These are phyloP conservation scores for Troides aeacus DNA, from an alignment of 2,888 invertebrate species.

Conservation along the genomic window DNA sequence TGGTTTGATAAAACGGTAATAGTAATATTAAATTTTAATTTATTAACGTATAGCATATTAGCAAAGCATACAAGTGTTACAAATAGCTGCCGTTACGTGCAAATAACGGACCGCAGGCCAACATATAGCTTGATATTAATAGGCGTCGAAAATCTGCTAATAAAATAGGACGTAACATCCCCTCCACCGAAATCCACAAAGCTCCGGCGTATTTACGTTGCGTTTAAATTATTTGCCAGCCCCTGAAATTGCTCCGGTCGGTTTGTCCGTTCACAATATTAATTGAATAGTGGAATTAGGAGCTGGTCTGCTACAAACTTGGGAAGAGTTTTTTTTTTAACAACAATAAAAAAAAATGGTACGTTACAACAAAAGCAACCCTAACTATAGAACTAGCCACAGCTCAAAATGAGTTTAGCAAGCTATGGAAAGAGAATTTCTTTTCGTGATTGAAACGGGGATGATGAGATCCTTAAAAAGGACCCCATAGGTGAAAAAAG, in stretches of 20 bases:
- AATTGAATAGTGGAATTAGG: not conserved
- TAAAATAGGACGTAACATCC: slow-evolving; percentile 12
- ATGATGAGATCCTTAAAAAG: too few species aligned
- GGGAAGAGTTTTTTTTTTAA: not conserved
- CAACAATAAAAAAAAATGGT: too few species aligned
- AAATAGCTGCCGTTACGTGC: slow-evolving; percentile 10
- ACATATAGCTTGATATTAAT: slow-evolving; percentile 20
- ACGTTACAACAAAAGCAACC: too few species aligned
- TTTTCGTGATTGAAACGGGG: too few species aligned
- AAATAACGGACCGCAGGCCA: slow-evolving; percentile 11
- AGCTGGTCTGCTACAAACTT: not conserved
- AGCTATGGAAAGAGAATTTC: too few species aligned
- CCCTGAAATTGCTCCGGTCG: slow-evolving; percentile 9
- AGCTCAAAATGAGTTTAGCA: not conserved
- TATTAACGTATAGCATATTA: not conserved
- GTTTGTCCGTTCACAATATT: not conserved
- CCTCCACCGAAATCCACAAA: slow-evolving; percentile 12
- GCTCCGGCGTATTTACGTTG: slow-evolving; percentile 12
- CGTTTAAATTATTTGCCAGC: slow-evolving; percentile 16
- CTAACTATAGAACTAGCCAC: too few species aligned
- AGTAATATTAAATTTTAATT: too few species aligned
- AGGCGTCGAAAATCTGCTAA: slow-evolving; percentile 22
- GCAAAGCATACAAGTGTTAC: slow-evolving; percentile 10
- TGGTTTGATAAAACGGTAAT: too few species aligned
- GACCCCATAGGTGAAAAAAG: not conserved